Evolutionary conservation across 2,113 vertebrate species (phyloP).

Genomic region (Odocoileus hemionus): DNA sequence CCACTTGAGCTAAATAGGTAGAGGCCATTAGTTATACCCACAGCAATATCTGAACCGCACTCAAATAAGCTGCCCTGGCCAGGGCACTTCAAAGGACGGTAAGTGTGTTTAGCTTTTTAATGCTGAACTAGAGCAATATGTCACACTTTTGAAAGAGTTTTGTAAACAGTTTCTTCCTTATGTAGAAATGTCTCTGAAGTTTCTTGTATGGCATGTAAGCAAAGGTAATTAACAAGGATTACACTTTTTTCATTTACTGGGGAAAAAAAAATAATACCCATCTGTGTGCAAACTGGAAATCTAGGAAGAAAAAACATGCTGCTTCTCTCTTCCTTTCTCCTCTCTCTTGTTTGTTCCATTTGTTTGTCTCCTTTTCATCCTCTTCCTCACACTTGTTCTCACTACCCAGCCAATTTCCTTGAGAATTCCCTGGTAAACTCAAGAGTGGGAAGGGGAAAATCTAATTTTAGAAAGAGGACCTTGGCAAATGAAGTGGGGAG

Average conservation of each 20-base stretch:
- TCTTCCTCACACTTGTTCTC: neutral
- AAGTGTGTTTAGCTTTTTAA: slow-evolving; percentile 87
- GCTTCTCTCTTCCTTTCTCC: neutral
- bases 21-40: slow-evolving; percentile 86
- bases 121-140: slow-evolving; percentile 82
- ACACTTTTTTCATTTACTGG: slow-evolving; percentile 75
- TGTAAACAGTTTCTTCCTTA: slow-evolving; percentile 85
- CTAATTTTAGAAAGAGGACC: slow-evolving; percentile 62
- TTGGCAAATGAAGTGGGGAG: neutral
- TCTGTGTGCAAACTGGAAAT: neutral
- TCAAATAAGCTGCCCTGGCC: slow-evolving; percentile 81
- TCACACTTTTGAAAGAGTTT: slow-evolving; percentile 84
- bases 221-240: slow-evolving; percentile 78
- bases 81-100: slow-evolving; percentile 82
- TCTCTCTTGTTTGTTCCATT: slow-evolving; percentile 40
- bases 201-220: slow-evolving; percentile 79
- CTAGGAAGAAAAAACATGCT: neutral
- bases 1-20: slow-evolving; percentile 84
- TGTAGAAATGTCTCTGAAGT: slow-evolving; percentile 82
- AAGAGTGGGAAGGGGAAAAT: slow-evolving; percentile 14
- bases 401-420: slow-evolving; percentile 44
- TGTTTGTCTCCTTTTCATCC: slow-evolving; percentile 34
- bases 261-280: slow-evolving; percentile 30
- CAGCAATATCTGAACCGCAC: slow-evolving; percentile 82
- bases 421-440: slow-evolving; percentile 26